A percentile compares a stretch with the other conserved stretches of the same genome.
phyloP scores from a whole-genome alignment of 2,113 vertebrate genomes.

The Limanda limanda region DNA sequence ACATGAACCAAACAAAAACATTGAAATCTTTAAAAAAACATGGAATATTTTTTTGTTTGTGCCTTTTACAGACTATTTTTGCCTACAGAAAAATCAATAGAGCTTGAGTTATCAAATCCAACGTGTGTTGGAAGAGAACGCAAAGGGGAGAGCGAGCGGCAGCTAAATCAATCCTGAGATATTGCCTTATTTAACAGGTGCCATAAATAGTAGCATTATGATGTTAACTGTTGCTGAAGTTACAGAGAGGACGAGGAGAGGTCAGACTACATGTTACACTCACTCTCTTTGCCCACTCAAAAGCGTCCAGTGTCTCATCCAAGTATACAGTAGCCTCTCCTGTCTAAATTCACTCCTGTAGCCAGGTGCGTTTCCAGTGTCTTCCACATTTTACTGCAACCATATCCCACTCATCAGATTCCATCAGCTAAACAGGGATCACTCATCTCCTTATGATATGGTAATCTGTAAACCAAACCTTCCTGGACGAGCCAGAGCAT shows the following conservation, averaged over 20 bases:
- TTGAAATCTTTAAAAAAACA: constrained; percentile 38
- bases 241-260: constrained; percentile 68
- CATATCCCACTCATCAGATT: constrained; percentile 6
- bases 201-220: constrained; percentile 91
- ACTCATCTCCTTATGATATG: background rate
- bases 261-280: constrained; percentile 52
- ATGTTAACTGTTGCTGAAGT: constrained; percentile 83
- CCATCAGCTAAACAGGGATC: background rate
- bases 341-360: background rate
- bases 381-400: background rate
- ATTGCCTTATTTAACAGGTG: constrained; percentile 90
- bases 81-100: constrained; percentile 95
- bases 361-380: constrained; percentile 1
- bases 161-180: constrained; percentile 93
- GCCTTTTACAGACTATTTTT: constrained; percentile 83
- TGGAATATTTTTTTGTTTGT: constrained; percentile 64
- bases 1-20: constrained; percentile 40
- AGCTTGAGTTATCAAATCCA: constrained; percentile 91
- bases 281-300: constrained; percentile 40
- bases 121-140: constrained; percentile 72
- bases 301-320: constrained; percentile 10
- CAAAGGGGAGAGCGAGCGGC: constrained; percentile 76
- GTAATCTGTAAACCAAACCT: background rate
- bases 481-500: background rate
- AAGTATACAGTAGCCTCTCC: background rate